Base-by-base conservation (phyloP, 1,140 invertebrate genomes). In the Vollenhovia emeryi region DNA sequence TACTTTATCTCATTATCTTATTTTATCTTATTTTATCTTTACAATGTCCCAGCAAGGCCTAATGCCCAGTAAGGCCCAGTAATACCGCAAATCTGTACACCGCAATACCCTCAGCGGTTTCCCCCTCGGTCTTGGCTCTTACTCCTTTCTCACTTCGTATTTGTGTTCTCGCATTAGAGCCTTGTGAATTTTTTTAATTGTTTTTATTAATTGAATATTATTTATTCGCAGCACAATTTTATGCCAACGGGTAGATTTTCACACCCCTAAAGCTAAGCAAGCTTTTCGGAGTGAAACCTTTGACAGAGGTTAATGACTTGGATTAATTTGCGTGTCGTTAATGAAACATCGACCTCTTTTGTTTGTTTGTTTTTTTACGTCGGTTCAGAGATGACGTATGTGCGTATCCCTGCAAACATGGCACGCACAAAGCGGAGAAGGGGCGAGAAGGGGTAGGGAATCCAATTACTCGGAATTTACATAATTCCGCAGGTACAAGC, bases 381-480 rank as follows among this genome's bases (percentile, higher is more conserved):
- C 27, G n/a, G 9, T 36, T 24, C 5, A 18, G 33, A 55, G 48
- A 40, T 55, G n/a, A 50, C 24, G n/a, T 18, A 11, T 27, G 8
- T 55, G 57, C 45, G 64, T 74, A 55, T 59, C 57, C 40, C 15
- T 40, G 24, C 66, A 33, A 79, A 68, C 62, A 48, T 50, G 36
- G 62, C 52, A 33, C n/a, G 71, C 52, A 64, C 57, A 64, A 50
- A 57, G 57, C n/a, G 24, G 8, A 13, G 15, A 43, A 27, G 8
- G 50, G n/a, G 21, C n/a, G n/a, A 43, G 36, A 33, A 66, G 5
- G 21, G 62, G 5, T 21, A 43, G 62, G 45, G 36, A 66, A 88
- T 88, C 57, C 87, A 88, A 88, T 89, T 89, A 89, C 84, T 80
- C 71, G 45, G 30, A 76, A 89, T 89, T 88, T 88, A 87, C 84